Percentiles rank a stretch among this genome's conserved stretches.
These are phyloP conservation scores for Limnephilus lunatus DNA, from an alignment of 2,888 invertebrate species.

Conservation along the genomic window DNA sequence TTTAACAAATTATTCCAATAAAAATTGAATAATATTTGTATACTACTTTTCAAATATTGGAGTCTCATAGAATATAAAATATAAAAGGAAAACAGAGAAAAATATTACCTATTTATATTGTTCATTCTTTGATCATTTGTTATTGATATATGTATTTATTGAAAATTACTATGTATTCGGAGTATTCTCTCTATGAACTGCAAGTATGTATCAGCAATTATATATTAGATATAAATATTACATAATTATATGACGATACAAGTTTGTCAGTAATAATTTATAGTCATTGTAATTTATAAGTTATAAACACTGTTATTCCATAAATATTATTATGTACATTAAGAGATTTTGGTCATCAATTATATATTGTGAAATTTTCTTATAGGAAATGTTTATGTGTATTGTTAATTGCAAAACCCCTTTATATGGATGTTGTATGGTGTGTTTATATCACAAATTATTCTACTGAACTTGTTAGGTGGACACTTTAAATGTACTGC, in stretches of 20 bases:
- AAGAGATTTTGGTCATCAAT: background rate
- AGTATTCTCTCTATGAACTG: background rate
- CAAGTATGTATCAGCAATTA: background rate
- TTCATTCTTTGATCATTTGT: background rate
- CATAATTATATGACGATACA: background rate
- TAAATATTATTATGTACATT: background rate
- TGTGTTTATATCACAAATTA: conserved; percentile 2
- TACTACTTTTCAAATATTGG: too few species aligned
- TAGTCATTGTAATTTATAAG: background rate
- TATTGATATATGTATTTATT: background rate
- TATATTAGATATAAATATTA: background rate
- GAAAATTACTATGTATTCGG: background rate
- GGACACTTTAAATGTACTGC: background rate
- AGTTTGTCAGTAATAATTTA: background rate
- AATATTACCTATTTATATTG: background rate
- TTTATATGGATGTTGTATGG: background rate
- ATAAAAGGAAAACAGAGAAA: background rate
- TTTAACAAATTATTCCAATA: too few species aligned
- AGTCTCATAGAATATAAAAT: too few species aligned
- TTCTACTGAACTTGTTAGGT: background rate
- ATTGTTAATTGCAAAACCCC: background rate
- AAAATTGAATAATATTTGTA: too few species aligned
- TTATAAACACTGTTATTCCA: background rate
- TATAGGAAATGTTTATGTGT: background rate
- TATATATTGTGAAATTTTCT: background rate